A percentile compares a stretch with the other conserved stretches of the same genome.
Evolutionary conservation across 2,113 vertebrate species (phyloP).

Genomic region (Dromas ardeola): DNA sequence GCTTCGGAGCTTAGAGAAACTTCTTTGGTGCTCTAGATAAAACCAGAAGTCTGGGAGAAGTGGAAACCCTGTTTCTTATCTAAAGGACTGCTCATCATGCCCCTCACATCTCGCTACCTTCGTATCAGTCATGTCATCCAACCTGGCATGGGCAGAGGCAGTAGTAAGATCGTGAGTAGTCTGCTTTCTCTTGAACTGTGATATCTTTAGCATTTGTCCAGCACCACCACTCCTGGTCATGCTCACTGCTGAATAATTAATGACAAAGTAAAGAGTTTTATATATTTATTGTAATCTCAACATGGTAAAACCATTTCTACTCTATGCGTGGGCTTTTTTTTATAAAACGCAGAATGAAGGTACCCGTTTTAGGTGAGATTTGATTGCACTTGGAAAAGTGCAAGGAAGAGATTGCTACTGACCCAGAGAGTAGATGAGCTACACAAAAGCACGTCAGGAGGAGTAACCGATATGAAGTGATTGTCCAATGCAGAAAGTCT

Average conservation of each 20-base stretch:
- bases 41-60: neutral
- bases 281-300: neutral
- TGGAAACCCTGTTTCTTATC: neutral
- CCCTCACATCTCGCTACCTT: neutral
- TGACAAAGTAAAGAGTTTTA: neutral
- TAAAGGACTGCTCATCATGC: neutral
- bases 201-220: neutral
- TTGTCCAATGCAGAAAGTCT: neutral
- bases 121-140: neutral
- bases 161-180: rapidly evolving
- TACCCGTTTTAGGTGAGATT: neutral
- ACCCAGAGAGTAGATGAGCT: neutral
- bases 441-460: neutral
- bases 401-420: neutral
- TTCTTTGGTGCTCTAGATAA: neutral
- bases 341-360: neutral
- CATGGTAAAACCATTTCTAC: neutral
- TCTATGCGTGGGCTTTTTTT: neutral
- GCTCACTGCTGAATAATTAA: neutral
- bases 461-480: neutral
- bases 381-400: neutral
- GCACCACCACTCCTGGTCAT: neutral
- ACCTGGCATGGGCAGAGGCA: neutral
- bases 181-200: neutral
- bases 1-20: neutral